Percentiles rank a stretch among this genome's conserved stretches.
Conservation (phyloP, 2,113 vertebrate genomes). For the Cariama cristata region DNA sequence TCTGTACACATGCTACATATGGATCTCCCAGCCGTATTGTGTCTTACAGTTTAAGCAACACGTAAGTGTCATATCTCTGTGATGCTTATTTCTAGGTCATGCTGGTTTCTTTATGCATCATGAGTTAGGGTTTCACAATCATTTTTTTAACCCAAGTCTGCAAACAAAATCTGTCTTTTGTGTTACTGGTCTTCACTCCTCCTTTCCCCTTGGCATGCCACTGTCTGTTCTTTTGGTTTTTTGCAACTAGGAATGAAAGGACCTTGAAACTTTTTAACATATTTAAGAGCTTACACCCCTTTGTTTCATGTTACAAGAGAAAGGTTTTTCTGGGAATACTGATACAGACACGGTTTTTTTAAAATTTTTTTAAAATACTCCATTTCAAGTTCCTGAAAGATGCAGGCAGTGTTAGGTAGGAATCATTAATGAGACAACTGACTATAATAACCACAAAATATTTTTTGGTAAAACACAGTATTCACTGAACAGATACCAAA, state of each 20-base stretch:
- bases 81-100: slow-evolving; percentile 29
- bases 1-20: background rate
- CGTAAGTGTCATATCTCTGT: background rate
- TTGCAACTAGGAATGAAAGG: background rate
- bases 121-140: background rate
- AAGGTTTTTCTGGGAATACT: background rate
- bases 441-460: background rate
- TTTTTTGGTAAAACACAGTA: background rate
- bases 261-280: slow-evolving; percentile 13
- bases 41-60: slow-evolving; percentile 43
- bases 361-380: background rate
- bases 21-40: slow-evolving; percentile 17
- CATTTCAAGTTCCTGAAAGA: background rate
- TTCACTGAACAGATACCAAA: background rate
- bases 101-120: slow-evolving; percentile 18
- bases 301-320: background rate
- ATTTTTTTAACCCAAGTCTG: slow-evolving; percentile 30
- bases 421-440: background rate
- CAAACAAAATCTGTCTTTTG: slow-evolving; percentile 51
- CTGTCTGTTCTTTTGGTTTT: background rate
- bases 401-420: background rate
- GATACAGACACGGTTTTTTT: background rate
- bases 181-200: background rate
- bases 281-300: background rate
- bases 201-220: background rate